Conservation (phyloP, 2,113 vertebrate species). For the Erpornis zantholeuca region DNA sequence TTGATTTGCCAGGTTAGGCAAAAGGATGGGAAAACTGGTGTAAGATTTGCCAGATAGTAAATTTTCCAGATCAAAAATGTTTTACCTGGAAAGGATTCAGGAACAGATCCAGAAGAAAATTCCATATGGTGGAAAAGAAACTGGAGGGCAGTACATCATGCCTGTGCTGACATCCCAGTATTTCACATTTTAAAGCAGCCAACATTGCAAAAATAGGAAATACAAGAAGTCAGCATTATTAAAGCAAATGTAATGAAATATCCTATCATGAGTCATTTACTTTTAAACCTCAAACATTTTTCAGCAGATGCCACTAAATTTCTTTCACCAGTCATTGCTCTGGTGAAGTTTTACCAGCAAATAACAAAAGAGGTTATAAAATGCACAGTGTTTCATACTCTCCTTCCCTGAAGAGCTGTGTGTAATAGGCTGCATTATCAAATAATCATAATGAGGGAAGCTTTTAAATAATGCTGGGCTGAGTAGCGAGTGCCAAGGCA, state of each 20-base stretch:
- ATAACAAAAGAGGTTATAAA: not conserved
- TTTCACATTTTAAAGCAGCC: not conserved
- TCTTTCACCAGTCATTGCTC: not conserved
- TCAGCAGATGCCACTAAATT: not conserved
- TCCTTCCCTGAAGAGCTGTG: not conserved
- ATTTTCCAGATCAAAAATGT: not conserved
- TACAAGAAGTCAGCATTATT: not conserved
- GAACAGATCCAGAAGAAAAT: not conserved
- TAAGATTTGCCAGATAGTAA: not conserved
- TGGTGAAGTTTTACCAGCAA: not conserved
- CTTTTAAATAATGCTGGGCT: not conserved
- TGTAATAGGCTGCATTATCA: not conserved
- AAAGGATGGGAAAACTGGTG: not conserved
- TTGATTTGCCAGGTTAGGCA: not conserved
- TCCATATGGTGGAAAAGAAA: not conserved
- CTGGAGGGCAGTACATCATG: not conserved
- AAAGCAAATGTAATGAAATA: not conserved
- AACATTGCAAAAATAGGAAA: not conserved
- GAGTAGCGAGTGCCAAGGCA: not conserved
- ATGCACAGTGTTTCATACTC: not conserved
- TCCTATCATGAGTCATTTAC: not conserved
- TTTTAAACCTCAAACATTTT: not conserved
- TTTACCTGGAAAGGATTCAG: not conserved
- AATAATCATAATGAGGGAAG: not conserved
- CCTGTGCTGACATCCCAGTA: not conserved